Base-by-base conservation (phyloP, 2,888 invertebrate genomes). In the Merodon equestris region DNA sequence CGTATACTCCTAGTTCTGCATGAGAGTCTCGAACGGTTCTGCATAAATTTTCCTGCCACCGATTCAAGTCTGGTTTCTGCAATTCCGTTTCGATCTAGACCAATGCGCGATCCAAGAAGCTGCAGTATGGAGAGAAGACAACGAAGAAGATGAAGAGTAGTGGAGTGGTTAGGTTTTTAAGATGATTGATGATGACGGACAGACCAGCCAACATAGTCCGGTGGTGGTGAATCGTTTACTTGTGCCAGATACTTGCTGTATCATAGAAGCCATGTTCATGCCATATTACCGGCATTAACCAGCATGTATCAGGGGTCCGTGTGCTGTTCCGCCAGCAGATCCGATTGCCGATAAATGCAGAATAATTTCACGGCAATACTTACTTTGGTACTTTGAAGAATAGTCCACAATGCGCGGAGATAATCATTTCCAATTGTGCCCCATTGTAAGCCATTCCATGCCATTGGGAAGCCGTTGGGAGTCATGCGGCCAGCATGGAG, bases 101-200 rank as follows among this genome's bases (percentile, higher is more conserved):
- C 27, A 27, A 27, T 27, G 27, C 5, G 51, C 50, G 56, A 61
- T 51, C 57, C 61, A 27, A 27, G 27, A 27, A 27, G n/a, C 27
- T 4, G 27, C 27, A 27, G 27, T 7, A 7, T 27, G 27, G 3
- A 27, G 3, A 4, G 27, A 27, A 27, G 27, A 27, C 7, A 7
- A 27, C 27, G 27, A 27, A 27, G 27, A 27, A 4, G 27, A 27
- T 4, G 7, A 27, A 7, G 27, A 27, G 7, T 2, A 27, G 27
- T 27, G 27, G 27, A 27, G 53, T 54, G 57, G 34, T 40, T 50
- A 38, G 42, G 53, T 48, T 58, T 50, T 0, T 27, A 27, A 27
- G 64, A 74, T 79, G 79, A 79, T 79, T 79, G 79, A 79, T 77
- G 77, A 73, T 73, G 77, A 77, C 77, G 74, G 77, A 54, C 57